A percentile compares a stretch with the other conserved stretches of the same genome.
These are phyloP conservation scores for Oceanites oceanicus DNA, from an alignment of 2,113 vertebrate species.

Conservation along the genomic window DNA sequence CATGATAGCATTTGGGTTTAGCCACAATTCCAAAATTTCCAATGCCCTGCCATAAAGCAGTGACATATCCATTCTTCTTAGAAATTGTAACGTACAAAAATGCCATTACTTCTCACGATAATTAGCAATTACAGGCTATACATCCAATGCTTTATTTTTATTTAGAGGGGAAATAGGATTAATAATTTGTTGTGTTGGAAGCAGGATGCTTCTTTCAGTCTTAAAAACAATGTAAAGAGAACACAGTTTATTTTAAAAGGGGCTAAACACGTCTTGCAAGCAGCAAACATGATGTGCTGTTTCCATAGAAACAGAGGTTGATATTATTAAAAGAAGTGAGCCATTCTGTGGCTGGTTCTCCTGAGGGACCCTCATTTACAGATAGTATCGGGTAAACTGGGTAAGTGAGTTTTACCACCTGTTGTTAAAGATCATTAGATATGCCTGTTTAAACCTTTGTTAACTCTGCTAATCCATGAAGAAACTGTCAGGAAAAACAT, in stretches of 20 bases:
- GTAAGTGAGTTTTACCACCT: constrained; percentile 46
- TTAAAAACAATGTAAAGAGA: constrained; percentile 48
- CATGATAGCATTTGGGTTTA: neutral
- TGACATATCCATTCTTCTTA: neutral
- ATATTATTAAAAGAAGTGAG: constrained; percentile 68
- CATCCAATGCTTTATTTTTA: neutral
- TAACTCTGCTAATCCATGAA: constrained; percentile 23
- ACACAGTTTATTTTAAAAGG: constrained; percentile 64
- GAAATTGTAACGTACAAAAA: neutral
- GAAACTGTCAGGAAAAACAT: neutral
- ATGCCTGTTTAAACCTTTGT: constrained; percentile 40
- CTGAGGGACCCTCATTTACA: constrained; percentile 64
- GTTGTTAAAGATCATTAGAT: constrained; percentile 38
- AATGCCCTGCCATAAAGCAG: neutral
- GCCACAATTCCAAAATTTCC: neutral
- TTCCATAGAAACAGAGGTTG: constrained; percentile 77
- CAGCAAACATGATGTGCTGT: constrained; percentile 70
- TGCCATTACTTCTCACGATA: neutral
- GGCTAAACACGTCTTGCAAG: constrained; percentile 63
- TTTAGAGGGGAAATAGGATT: neutral
- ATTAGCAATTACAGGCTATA: neutral
- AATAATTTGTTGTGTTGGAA: neutral
- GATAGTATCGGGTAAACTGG: constrained; percentile 13
- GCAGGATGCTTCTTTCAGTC: neutral
- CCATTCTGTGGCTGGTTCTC: constrained; percentile 22